Percentiles rank a stretch among this genome's conserved stretches.
Evolutionary conservation across 2,797 vertebrate genomes (phyloP).

Genomic region (Gallirallus australis): DNA sequence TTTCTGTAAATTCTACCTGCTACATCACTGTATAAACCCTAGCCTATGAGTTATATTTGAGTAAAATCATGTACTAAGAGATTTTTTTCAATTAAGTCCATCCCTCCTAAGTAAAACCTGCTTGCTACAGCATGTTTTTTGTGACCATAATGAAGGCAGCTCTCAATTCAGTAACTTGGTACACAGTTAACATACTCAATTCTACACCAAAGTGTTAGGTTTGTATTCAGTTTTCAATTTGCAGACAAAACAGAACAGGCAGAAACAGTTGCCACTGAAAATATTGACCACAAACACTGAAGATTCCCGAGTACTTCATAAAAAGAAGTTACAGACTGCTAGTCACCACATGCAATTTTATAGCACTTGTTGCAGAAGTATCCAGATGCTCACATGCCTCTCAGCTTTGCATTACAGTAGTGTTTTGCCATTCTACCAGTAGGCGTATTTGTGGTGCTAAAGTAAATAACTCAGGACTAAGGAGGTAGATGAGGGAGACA

Average conservation of each 20-base stretch:
- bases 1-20: neutral
- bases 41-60: neutral
- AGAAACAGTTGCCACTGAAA: conserved; percentile 1
- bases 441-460: conserved; percentile 21
- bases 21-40: neutral
- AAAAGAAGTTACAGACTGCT: neutral
- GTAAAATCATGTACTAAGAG: neutral
- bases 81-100: neutral
- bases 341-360: conserved; percentile 30
- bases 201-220: neutral
- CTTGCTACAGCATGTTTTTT: neutral
- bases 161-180: neutral
- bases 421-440: conserved; percentile 4
- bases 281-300: neutral
- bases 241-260: neutral
- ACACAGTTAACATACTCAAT: neutral
- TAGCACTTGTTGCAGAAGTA: conserved; percentile 16
- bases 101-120: neutral
- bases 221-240: neutral
- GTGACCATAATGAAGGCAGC: neutral
- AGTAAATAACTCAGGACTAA: conserved; percentile 43
- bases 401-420: neutral
- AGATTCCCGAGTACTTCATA: neutral
- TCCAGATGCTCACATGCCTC: neutral
- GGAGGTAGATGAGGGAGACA: conserved; percentile 54